Evolutionary conservation across 2,888 invertebrate species (phyloP).

Genomic region (Meteorus colon): DNA sequence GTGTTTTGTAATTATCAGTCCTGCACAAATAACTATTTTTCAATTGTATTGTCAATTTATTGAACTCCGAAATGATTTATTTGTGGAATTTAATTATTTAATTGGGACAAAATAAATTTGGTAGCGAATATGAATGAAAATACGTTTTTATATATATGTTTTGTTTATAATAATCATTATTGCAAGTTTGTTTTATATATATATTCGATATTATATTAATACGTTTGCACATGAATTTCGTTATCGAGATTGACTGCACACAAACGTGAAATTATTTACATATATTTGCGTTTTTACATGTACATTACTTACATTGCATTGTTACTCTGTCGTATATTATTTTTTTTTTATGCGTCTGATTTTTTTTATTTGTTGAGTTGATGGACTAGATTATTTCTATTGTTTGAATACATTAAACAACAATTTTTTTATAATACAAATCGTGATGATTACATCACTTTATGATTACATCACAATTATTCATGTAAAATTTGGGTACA

Average conservation of each 20-base stretch:
- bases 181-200: slow-evolving; percentile 12
- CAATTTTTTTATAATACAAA: too few species aligned
- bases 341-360: background rate
- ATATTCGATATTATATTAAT: background rate
- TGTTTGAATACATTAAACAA: background rate
- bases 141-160: background rate
- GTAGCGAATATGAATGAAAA: background rate
- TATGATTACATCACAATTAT: too few species aligned
- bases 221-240: background rate
- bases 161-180: slow-evolving; percentile 5
- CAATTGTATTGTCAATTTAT: too few species aligned
- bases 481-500: too few species aligned
- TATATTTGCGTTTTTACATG: background rate
- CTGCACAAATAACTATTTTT: too few species aligned
- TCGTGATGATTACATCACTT: too few species aligned
- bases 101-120: background rate
- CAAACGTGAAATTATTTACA: slow-evolving; percentile 24
- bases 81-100: too few species aligned
- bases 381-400: slow-evolving; percentile 20
- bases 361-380: background rate
- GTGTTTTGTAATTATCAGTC: too few species aligned
- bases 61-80: too few species aligned
- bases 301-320: slow-evolving; percentile 28
- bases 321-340: background rate
- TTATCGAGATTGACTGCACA: background rate